Conservation (phyloP, 2,113 vertebrate species). For the Cephalopterus ornatus region DNA sequence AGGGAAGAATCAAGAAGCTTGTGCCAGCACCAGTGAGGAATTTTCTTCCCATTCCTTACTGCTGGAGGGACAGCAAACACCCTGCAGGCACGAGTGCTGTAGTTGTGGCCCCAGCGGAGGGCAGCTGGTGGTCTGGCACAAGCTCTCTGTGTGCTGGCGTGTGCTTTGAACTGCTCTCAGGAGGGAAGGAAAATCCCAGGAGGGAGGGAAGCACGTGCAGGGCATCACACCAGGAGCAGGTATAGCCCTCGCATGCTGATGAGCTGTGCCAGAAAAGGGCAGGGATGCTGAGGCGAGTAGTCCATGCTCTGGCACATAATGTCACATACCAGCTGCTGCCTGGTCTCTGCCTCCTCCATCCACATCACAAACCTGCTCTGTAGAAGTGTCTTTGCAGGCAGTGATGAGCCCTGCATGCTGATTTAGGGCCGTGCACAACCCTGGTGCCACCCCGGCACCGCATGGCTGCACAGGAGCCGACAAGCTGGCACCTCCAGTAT, state of each 20-base stretch:
- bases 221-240: not conserved
- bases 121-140: not conserved
- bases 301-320: rapidly evolving
- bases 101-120: no score
- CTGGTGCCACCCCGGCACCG: not conserved
- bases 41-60: not conserved
- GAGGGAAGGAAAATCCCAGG: not conserved
- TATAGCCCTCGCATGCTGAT: not conserved
- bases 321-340: not conserved
- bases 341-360: not conserved
- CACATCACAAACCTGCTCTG: not conserved
- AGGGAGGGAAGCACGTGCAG: not conserved
- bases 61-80: not conserved
- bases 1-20: not conserved
- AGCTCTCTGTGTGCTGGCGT: not conserved
- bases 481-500: not conserved
- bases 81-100: not conserved
- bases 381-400: not conserved
- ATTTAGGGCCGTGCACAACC: not conserved
- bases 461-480: not conserved
- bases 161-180: not conserved
- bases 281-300: rapidly evolving
- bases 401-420: not conserved
- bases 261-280: not conserved
- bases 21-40: not conserved